Base-by-base conservation (phyloP, 2,113 vertebrate genomes). In the Chloroceryle aenea region DNA sequence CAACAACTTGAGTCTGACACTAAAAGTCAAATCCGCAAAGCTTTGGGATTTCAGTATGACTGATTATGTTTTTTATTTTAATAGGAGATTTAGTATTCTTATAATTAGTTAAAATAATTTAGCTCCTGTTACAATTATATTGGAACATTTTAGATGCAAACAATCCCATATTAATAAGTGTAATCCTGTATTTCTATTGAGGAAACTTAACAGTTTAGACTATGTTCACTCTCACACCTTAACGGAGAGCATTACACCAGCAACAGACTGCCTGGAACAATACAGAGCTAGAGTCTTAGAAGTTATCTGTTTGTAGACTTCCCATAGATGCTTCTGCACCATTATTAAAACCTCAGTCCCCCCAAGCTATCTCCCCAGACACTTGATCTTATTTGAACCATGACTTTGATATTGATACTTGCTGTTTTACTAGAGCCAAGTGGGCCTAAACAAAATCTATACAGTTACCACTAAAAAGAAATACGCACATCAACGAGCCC, bases 391-490 rank as follows among this genome's bases (percentile, higher is more conserved):
- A 97, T 95, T 92, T 97, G 61, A 92, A 84, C 79, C 40, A 79
- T 63, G 59, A 95, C 92, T 96, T 96, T 91, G 80, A 86, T 83
- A 93, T 68, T 34, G 71, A 84, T 82, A 90, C 53, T 91, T 87
- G 66, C 29, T 73, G 68, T 94, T 96, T 96, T 95, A 97, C 93
- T 97, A 88, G 76, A 97, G 91, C 85, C 68, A 94, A 89, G 81
- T n/a, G 72, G 78, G 78, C 62, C 88, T 96, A 97, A 92, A 91
- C 90, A 89, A 81, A 64, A 38, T 85, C 96, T 96, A 87, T 93
- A 95, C 89, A 89, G 55, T 77, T 97, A 96, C 56, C 95, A 94
- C 90, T 97, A 87, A 95, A 96, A 96, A 96, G 95, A 98, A 97
- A 96, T 36, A 94, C 93, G 75, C 53, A 78, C 90, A 91, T 88